Percentiles rank a stretch among this genome's conserved stretches.
Evolutionary conservation across 2,113 vertebrate species (phyloP).

Genomic region (Oncorhynchus tshawytscha): DNA sequence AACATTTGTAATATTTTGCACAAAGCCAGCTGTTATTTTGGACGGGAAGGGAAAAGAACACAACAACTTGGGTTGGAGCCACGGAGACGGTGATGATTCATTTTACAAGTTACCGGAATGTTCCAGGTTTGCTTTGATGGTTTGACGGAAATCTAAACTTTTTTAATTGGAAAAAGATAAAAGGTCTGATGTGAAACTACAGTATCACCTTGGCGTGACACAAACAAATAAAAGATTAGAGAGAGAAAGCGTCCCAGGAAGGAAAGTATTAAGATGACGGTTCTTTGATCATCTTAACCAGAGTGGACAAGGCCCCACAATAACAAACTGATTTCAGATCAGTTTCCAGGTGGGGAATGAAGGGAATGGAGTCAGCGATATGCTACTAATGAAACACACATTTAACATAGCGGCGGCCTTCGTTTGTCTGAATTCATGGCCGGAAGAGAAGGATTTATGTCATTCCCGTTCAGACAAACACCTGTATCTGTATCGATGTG

Average conservation of each 20-base stretch:
- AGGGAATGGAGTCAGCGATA: slow-evolving; percentile 3
- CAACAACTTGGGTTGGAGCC: not conserved
- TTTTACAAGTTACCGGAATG: slow-evolving; percentile 7
- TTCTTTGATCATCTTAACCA: slow-evolving; percentile 47
- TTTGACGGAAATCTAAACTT: slow-evolving; percentile 14
- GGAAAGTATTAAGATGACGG: slow-evolving; percentile 19
- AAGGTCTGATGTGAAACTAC: slow-evolving; percentile 7
- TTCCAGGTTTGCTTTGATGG: slow-evolving; percentile 29
- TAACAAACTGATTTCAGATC: slow-evolving; percentile 22
- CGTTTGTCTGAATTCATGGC: slow-evolving; percentile 11
- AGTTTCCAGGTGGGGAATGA: slow-evolving; percentile 10
- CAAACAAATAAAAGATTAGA: slow-evolving; percentile 46
- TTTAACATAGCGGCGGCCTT: slow-evolving; percentile 15
- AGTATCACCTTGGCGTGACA: slow-evolving; percentile 26
- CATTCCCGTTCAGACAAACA: slow-evolving; percentile 29
- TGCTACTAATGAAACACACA: slow-evolving; percentile 32
- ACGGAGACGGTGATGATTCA: slow-evolving; percentile 11
- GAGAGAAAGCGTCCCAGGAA: slow-evolving; percentile 1
- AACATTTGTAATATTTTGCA: not conserved
- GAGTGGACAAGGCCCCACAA: slow-evolving; percentile 21
- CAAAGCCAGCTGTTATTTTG: slow-evolving; percentile 20
- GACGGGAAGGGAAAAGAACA: not conserved
- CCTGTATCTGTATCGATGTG: slow-evolving; percentile 21
- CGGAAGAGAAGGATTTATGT: slow-evolving; percentile 8
- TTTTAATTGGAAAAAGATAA: slow-evolving; percentile 18